Conservation (phyloP, 2,888 invertebrate genomes). For the Philopedon plagiatum region DNA sequence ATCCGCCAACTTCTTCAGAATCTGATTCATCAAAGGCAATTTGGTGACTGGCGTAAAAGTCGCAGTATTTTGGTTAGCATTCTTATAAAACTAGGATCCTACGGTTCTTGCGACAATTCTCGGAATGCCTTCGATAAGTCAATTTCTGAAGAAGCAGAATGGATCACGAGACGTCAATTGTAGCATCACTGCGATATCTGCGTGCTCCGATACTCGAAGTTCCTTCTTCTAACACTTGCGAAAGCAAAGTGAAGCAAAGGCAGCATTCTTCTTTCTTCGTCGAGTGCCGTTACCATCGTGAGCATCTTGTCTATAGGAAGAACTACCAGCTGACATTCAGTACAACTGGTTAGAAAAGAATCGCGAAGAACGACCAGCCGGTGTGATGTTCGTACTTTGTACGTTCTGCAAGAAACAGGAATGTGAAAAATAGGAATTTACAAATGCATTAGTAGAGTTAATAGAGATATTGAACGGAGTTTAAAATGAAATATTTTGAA, state of each 20-base stretch:
- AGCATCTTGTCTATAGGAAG: conserved; percentile 52
- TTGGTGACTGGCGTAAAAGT: too few species aligned
- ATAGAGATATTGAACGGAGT: conserved; percentile 37
- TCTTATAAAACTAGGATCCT: too few species aligned
- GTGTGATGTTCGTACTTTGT: conserved; percentile 16
- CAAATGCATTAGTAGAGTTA: conserved; percentile 46
- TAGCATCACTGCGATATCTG: too few species aligned
- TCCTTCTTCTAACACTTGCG: conserved; percentile 31
- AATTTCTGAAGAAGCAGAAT: too few species aligned
- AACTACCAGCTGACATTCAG: conserved; percentile 42
- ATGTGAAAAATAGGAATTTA: conserved; percentile 46
- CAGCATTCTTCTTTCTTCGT: conserved; percentile 40
- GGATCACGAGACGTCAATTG: too few species aligned
- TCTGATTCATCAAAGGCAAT: too few species aligned
- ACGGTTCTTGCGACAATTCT: too few species aligned
- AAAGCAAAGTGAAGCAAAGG: conserved; percentile 26
- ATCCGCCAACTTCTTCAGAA: too few species aligned
- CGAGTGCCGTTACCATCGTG: conserved; percentile 40
- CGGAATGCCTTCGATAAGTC: too few species aligned
- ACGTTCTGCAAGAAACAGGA: conserved; percentile 38
- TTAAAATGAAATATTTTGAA: conserved; percentile 26
- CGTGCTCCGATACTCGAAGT: conserved; percentile 24
- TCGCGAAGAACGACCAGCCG: conserved; percentile 27
- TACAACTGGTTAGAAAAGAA: conserved; percentile 26
- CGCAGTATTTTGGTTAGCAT: too few species aligned